A percentile compares a stretch with the other conserved stretches of the same genome.
phyloP scores from a whole-genome alignment of 2,888 invertebrate genomes.

The Oxystoma pomonae region DNA sequence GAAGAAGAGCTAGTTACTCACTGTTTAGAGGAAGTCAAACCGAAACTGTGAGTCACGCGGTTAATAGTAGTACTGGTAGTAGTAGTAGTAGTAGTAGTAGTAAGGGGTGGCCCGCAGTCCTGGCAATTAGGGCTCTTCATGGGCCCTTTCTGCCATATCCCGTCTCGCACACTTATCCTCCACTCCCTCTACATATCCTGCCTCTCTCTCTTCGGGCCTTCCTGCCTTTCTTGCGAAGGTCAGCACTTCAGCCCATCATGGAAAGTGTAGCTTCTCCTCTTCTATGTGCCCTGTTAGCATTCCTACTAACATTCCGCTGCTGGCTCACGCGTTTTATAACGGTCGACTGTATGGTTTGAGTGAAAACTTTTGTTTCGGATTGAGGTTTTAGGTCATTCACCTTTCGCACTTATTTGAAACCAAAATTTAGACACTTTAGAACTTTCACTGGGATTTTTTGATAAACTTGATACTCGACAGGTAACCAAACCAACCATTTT shows the following conservation, averaged over 20 bases:
- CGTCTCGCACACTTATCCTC: no score
- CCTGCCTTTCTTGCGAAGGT: no score
- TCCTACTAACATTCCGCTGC: no score
- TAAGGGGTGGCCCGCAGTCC: no score
- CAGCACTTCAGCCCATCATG: no score
- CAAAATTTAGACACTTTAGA: constrained; percentile 12
- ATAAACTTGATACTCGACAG: neutral
- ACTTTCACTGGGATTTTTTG: neutral
- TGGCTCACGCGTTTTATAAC: neutral
- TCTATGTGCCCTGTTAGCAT: no score
- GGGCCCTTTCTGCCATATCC: no score
- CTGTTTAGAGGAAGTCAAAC: neutral
- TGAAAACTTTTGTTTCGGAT: neutral
- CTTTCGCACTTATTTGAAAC: constrained; percentile 17
- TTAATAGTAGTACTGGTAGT: neutral
- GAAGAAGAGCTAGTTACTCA: neutral
- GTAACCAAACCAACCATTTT: constrained; percentile 16
- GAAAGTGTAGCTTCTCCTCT: no score
- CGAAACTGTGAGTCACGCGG: neutral
- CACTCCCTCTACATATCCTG: no score
- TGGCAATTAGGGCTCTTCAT: no score
- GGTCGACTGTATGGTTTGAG: neutral
- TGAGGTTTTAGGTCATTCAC: neutral
- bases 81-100: no score
- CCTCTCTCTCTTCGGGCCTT: no score